Evolutionary conservation across 1,140 invertebrate genomes (phyloP).

Genomic region (Agraylea sexmaculata): DNA sequence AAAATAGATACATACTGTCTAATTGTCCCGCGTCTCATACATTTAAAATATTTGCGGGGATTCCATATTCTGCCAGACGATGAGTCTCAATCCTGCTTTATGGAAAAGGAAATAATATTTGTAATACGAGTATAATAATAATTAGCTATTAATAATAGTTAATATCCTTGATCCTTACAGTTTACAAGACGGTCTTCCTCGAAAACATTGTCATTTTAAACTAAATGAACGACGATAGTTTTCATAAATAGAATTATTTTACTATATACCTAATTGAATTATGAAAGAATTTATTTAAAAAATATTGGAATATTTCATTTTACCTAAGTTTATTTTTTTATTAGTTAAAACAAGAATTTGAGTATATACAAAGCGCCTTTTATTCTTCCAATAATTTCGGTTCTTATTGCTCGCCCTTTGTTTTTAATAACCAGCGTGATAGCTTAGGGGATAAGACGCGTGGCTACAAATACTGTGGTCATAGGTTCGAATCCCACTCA

Average conservation of each 20-base stretch:
- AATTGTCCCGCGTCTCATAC: constrained; percentile 29
- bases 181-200: constrained; percentile 25
- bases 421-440: no score
- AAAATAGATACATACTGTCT: constrained; percentile 17
- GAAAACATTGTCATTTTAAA: constrained; percentile 24
- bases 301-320: neutral
- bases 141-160: constrained; percentile 27
- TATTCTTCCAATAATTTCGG: no score
- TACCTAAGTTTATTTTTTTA: neutral
- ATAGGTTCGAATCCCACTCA: no score
- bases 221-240: neutral
- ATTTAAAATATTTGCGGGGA: neutral
- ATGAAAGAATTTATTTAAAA: neutral
- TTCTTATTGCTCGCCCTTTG: no score
- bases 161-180: constrained; percentile 27
- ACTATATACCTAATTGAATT: neutral
- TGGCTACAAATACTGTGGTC: no score
- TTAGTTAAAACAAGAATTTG: neutral
- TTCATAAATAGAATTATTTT: neutral
- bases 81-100: neutral
- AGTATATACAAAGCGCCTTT: neutral
- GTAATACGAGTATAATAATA: constrained; percentile 25
- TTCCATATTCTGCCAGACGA: neutral
- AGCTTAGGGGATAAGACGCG: no score
- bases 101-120: neutral